These are phyloP conservation scores for Erinaceus europaeus DNA, from an alignment of 2,113 vertebrate species.

Conservation along the genomic window DNA sequence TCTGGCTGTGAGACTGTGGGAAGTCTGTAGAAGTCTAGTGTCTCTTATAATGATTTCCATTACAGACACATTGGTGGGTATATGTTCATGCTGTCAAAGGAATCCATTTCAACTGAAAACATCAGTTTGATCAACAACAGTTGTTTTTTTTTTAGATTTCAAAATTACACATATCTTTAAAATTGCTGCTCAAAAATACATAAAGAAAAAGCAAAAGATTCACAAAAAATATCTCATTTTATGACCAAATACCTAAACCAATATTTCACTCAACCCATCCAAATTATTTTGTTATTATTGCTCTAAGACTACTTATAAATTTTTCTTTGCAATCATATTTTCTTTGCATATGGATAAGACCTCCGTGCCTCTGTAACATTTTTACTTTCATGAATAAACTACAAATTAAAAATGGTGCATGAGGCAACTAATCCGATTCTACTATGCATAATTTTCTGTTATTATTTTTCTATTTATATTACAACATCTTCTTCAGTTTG, in stretches of 20 bases:
- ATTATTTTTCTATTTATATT: neutral
- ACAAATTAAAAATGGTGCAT: slow-evolving; percentile 6
- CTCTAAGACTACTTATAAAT: neutral
- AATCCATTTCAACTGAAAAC: slow-evolving; percentile 43
- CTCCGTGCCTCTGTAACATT: neutral
- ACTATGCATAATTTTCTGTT: neutral
- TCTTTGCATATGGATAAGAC: neutral
- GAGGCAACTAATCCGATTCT: neutral
- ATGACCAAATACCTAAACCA: neutral
- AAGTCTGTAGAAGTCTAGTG: neutral
- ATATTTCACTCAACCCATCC: neutral
- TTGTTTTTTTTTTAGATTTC: neutral
- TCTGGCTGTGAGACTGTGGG: slow-evolving; percentile 30
- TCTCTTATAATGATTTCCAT: slow-evolving; percentile 35
- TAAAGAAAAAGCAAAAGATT: neutral
- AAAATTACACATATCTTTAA: slow-evolving; percentile 1
- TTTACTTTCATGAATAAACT: slow-evolving; percentile 36
- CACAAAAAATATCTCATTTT: neutral
- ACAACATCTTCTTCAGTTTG: neutral
- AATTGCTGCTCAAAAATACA: slow-evolving; percentile 19
- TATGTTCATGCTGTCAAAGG: slow-evolving; percentile 9
- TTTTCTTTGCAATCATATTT: neutral
- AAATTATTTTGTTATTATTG: neutral
- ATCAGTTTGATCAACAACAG: neutral
- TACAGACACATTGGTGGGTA: neutral